These are phyloP conservation scores for Apis laboriosa DNA, from an alignment of 1,140 invertebrate genomes.

Conservation along the genomic window DNA sequence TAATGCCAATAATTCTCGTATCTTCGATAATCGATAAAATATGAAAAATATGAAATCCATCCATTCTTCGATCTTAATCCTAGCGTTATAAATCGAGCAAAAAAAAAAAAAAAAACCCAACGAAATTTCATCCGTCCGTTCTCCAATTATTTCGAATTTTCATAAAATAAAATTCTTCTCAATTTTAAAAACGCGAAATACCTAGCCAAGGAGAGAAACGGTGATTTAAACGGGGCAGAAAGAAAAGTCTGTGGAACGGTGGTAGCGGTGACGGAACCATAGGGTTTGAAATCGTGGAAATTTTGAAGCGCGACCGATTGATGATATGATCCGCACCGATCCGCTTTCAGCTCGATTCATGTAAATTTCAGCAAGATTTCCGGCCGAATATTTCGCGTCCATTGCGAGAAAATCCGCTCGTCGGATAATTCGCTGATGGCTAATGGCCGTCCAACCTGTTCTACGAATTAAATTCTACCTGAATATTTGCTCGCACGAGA, in stretches of 20 bases:
- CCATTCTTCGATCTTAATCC: too few species aligned
- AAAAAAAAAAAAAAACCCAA: too few species aligned
- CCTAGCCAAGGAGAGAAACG: too few species aligned
- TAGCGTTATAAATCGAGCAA: too few species aligned
- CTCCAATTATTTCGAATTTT: too few species aligned
- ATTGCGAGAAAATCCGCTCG: constrained; percentile 58
- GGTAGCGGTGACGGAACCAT: too few species aligned
- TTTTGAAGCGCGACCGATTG: constrained; percentile 38
- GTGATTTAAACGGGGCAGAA: neutral
- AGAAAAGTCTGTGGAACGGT: neutral
- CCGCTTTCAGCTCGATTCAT: constrained; percentile 50
- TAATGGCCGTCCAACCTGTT: constrained; percentile 56
- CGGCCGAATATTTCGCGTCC: constrained; percentile 50
- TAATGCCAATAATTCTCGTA: too few species aligned
- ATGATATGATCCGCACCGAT: constrained; percentile 35
- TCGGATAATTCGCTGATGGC: constrained; percentile 61
- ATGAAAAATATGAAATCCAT: too few species aligned
- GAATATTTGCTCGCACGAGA: constrained; percentile 42
- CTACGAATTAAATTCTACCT: constrained; percentile 58
- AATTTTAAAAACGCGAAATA: too few species aligned
- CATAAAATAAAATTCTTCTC: too few species aligned
- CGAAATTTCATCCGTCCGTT: too few species aligned
- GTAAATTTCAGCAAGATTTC: constrained; percentile 64
- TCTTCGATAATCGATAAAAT: too few species aligned
- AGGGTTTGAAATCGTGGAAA: neutral